These are phyloP conservation scores for Oryzias curvinotus DNA, from an alignment of 2,113 vertebrate species.

Conservation along the genomic window DNA sequence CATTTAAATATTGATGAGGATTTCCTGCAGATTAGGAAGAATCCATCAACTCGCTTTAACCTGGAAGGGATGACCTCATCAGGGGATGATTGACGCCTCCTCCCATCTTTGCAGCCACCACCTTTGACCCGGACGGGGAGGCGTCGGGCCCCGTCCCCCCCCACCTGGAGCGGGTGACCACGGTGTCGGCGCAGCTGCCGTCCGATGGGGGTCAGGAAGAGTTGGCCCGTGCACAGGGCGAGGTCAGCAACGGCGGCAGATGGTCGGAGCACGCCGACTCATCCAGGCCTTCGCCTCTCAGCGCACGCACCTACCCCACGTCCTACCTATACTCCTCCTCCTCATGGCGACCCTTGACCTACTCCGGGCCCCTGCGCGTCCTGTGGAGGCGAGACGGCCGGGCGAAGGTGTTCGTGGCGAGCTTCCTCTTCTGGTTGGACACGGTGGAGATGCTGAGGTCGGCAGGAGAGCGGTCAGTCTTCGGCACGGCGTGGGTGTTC, in stretches of 20 bases:
- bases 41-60: no score
- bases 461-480: slow-evolving; percentile 57
- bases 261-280: slow-evolving; percentile 11
- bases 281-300: not conserved
- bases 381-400: slow-evolving; percentile 70
- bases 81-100: slow-evolving; percentile 1
- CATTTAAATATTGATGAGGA: no score
- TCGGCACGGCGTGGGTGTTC: slow-evolving; percentile 78
- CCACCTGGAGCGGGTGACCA: slow-evolving; percentile 67
- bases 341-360: slow-evolving; percentile 20
- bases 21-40: no score
- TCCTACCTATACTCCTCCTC: slow-evolving; percentile 64
- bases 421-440: slow-evolving; percentile 82
- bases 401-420: slow-evolving; percentile 68
- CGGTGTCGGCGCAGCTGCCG: slow-evolving; percentile 57
- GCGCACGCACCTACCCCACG: slow-evolving; percentile 3
- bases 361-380: slow-evolving; percentile 43
- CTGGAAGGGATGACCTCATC: no score
- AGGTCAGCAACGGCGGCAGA: slow-evolving; percentile 40
- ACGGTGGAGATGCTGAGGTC: slow-evolving; percentile 81
- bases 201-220: slow-evolving; percentile 38
- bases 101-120: slow-evolving; percentile 50
- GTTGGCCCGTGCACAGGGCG: slow-evolving; percentile 8
- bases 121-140: slow-evolving; percentile 51
- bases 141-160: slow-evolving; percentile 64